Evolutionary conservation across 1,140 invertebrate genomes (phyloP).

Genomic region (Leptinotarsa texana): DNA sequence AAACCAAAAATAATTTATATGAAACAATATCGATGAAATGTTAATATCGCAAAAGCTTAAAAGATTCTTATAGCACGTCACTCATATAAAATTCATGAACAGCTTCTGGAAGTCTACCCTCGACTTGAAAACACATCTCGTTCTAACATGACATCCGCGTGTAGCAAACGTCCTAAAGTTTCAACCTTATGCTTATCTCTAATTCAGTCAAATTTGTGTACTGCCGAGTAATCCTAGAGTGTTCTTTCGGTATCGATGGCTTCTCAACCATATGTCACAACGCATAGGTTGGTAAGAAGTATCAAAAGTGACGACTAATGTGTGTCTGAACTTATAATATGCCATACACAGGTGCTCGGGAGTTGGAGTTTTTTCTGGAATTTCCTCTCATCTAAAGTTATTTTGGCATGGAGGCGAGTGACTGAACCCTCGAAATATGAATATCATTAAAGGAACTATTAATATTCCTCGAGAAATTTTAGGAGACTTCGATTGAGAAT

Average conservation of each 20-base stretch:
- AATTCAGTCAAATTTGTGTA: not conserved
- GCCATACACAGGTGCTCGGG: conserved; percentile 14
- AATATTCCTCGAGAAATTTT: conserved; percentile 1
- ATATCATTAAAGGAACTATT: conserved; percentile 13
- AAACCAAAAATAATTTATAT: not conserved
- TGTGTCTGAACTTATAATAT: conserved; percentile 16
- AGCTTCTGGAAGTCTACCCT: not conserved
- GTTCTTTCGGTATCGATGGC: not conserved
- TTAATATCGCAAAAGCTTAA: not conserved
- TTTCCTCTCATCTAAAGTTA: conserved; percentile 15
- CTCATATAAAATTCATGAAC: conserved; percentile 15
- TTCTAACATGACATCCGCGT: not conserved
- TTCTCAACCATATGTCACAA: conserved; percentile 8
- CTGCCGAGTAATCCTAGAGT: not conserved
- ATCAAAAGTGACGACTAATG: conserved; percentile 16
- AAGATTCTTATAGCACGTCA: conserved; percentile 7
- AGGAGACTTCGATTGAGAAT: conserved; percentile 7
- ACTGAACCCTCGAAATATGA: conserved; percentile 18
- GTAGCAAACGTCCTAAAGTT: not conserved
- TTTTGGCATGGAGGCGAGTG: conserved; percentile 2
- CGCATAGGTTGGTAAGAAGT: conserved; percentile 10
- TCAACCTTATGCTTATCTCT: not conserved
- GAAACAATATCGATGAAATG: not conserved
- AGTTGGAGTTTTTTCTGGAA: conserved; percentile 19
- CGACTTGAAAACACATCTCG: not conserved